Evolutionary conservation across 2,797 vertebrate genomes (phyloP).

Genomic region (Eleutherodactylus coqui): DNA sequence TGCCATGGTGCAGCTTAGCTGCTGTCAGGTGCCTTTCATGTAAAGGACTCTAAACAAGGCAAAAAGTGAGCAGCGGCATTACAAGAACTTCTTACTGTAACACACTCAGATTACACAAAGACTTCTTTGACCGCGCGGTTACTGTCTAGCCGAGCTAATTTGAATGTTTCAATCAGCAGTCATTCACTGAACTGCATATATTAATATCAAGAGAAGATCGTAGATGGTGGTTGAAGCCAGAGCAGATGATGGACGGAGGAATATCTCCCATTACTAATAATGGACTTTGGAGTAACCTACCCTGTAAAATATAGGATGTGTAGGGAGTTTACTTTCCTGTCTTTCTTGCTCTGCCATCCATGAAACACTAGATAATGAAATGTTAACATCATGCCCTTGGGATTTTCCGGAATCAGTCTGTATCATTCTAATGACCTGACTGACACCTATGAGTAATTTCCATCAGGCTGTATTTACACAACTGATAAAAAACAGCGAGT

Average conservation of each 20-base stretch:
- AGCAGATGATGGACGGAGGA: neutral
- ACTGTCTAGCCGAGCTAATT: neutral
- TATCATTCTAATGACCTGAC: too few species aligned
- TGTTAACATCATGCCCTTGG: too few species aligned
- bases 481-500: too few species aligned
- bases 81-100: slow-evolving; percentile 4
- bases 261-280: neutral
- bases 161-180: slow-evolving; percentile 25
- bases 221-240: neutral
- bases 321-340: neutral
- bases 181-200: neutral
- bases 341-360: too few species aligned
- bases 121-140: neutral
- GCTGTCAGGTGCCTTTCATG: slow-evolving; percentile 17
- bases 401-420: too few species aligned
- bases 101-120: slow-evolving; percentile 21
- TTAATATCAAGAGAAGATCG: neutral
- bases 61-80: neutral
- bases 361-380: too few species aligned
- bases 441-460: too few species aligned
- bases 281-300: neutral
- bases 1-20: slow-evolving; percentile 21
- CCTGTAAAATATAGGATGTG: neutral
- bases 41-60: slow-evolving; percentile 33
- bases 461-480: too few species aligned